A percentile compares a stretch with the other conserved stretches of the same genome.
phyloP scores from a whole-genome alignment of 35 echinoderm and acorn worm genomes.

The Amphiura filiformis region DNA sequence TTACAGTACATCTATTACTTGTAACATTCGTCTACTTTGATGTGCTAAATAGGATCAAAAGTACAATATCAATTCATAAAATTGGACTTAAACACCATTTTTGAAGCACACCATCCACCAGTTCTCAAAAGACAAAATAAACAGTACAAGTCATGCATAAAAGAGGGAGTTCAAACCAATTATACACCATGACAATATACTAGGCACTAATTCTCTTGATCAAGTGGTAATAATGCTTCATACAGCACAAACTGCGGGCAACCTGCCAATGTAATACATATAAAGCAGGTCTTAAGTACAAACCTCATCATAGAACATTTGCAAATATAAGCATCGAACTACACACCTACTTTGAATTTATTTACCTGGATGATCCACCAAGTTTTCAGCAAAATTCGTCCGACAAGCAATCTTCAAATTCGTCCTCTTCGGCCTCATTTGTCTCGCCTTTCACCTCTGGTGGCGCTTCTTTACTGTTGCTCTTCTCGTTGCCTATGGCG shows the following conservation, averaged over 20 bases:
- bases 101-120: background rate
- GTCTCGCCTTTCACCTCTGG: background rate
- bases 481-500: background rate
- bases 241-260: background rate
- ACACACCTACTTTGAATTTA: background rate
- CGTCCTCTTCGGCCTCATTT: background rate
- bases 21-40: background rate
- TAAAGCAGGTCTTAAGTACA: background rate
- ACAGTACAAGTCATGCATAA: background rate
- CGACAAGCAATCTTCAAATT: background rate
- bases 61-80: background rate
- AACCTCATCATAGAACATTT: background rate
- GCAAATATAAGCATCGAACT: background rate
- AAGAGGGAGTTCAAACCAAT: background rate
- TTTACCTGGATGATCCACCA: background rate
- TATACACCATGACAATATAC: constrained; percentile 8
- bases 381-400: background rate
- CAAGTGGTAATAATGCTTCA: background rate
- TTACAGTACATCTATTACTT: background rate
- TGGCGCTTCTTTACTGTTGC: background rate
- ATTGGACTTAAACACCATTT: background rate
- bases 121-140: background rate
- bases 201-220: background rate
- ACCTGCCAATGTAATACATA: background rate
- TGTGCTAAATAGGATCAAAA: background rate